Base-by-base conservation (phyloP, 2,888 invertebrate species). In the Abrostola triplasia region DNA sequence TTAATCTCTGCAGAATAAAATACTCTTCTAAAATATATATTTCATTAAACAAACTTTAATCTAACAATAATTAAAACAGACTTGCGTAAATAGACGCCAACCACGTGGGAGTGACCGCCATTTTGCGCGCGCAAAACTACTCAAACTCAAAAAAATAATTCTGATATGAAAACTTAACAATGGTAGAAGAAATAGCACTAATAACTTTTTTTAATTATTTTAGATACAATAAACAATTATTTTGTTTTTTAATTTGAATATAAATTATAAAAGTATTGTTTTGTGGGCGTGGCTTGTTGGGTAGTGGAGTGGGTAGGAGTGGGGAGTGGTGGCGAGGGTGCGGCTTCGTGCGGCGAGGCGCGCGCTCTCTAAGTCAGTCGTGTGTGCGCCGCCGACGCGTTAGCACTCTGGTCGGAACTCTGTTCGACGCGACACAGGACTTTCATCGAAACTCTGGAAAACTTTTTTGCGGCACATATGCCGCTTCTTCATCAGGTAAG, bases 401-500 rank as follows among this genome's bases (percentile, higher is more conserved):
- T 69, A 86, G 80, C 80, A 87, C 61, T 73, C 57, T 61, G 77
- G 68, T 51, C 64, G 83, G 78, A 78, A 83, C 84, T 79, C 86
- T 88, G 87, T 65, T 80, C 82, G 84, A 72, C 70, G 59, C 65
- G 48, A 67, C 62, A 55, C 76, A 66, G 70, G 73, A 82, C 71
- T 62, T 24, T 63, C 70, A 75, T 81, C 79, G 79, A 71, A 86
- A 88, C 85, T 89, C 88, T 58, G 67, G 58, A 70, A 83, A 88
- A 85, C 64, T 86, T 85, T 77, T 75, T 53, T 54, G 87, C 89
- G 89, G 91, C 87, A 84, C 70, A 67, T 65, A 94, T 94, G 93
- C 92, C 93, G 90, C 88, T 93, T 49, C 73, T 94, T 77, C 92
- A 90, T 79, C 90, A 89, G 86, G 93, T 91, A 13, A 89, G 89